A percentile compares a stretch with the other conserved stretches of the same genome.
phyloP scores from a whole-genome alignment of 2,113 vertebrate species.

The Mionectes macconnelli region DNA sequence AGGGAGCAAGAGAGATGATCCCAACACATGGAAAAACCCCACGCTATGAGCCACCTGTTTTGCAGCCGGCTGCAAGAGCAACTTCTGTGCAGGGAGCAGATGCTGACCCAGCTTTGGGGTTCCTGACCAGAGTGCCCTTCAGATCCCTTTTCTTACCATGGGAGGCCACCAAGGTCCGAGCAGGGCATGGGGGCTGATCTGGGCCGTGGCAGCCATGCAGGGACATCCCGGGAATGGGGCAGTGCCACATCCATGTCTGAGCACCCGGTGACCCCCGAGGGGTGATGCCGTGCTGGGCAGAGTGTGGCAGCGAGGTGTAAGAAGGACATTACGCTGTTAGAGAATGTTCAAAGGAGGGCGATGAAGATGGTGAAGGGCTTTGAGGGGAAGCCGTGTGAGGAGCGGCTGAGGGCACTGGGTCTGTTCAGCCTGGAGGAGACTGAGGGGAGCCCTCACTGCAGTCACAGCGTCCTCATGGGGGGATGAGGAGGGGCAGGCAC shows the following conservation, averaged over 20 bases:
- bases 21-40: background rate
- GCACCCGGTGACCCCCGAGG: rapidly evolving
- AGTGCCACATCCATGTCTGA: rapidly evolving
- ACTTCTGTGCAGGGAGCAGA: rapidly evolving
- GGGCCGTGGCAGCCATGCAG: rapidly evolving
- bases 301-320: rapidly evolving
- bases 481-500: background rate
- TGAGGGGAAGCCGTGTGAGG: rapidly evolving
- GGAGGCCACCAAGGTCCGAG: background rate
- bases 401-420: rapidly evolving
- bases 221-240: background rate
- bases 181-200: background rate
- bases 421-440: background rate
- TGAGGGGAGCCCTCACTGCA: background rate
- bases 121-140: background rate
- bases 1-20: rapidly evolving
- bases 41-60: rapidly evolving
- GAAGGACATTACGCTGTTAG: background rate
- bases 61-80: background rate
- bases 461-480: rapidly evolving
- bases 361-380: rapidly evolving
- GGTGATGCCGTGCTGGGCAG: rapidly evolving
- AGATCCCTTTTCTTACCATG: background rate
- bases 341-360: background rate
- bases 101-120: too few species aligned